A percentile compares a stretch with the other conserved stretches of the same genome.
These are phyloP conservation scores for Lamellibrachia satsuma DNA, from an alignment of 2,888 invertebrate genomes.

Conservation along the genomic window DNA sequence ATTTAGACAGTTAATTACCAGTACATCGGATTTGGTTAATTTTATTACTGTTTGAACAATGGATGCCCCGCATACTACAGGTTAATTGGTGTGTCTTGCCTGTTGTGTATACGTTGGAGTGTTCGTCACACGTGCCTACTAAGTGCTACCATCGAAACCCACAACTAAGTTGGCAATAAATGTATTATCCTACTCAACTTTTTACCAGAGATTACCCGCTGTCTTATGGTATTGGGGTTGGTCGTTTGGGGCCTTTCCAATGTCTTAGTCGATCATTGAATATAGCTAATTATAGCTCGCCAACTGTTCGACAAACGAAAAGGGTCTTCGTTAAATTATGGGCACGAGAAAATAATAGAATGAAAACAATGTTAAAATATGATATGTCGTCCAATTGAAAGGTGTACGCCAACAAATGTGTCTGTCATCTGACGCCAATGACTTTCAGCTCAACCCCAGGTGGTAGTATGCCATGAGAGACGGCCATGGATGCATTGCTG, in stretches of 20 bases:
- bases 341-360: too few species aligned
- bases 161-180: not conserved
- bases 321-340: too few species aligned
- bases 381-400: too few species aligned
- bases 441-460: too few species aligned
- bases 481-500: too few species aligned
- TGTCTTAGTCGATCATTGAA: not conserved
- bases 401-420: too few species aligned
- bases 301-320: too few species aligned
- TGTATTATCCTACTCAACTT: not conserved
- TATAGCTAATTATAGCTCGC: too few species aligned
- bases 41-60: not conserved
- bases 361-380: too few species aligned
- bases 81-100: not conserved
- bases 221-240: not conserved
- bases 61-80: not conserved
- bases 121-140: not conserved
- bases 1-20: not conserved
- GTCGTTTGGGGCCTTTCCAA: not conserved
- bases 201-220: not conserved
- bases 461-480: too few species aligned
- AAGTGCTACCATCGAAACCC: not conserved
- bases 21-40: too few species aligned
- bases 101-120: not conserved
- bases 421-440: too few species aligned